Conservation (phyloP, 2,797 vertebrate genomes). For the Delichon dasypus region DNA sequence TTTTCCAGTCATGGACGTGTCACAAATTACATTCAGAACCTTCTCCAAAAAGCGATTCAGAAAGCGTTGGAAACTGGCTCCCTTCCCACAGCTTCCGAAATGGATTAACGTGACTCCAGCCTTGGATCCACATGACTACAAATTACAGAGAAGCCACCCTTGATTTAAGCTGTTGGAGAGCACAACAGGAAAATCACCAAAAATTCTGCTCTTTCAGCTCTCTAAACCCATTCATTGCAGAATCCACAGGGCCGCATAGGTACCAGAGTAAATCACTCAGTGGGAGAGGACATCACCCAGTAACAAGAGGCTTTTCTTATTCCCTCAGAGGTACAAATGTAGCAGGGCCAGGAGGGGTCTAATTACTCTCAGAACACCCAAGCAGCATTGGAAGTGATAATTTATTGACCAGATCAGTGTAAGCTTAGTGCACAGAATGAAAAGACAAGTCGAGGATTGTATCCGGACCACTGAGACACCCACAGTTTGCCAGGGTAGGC, state of each 20-base stretch:
- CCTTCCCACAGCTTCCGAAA: background rate
- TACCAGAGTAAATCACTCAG: background rate
- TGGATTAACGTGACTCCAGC: background rate
- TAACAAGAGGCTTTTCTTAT: background rate
- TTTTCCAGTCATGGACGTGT: background rate
- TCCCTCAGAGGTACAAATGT: background rate
- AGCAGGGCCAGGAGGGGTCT: background rate
- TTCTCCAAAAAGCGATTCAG: background rate
- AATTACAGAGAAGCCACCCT: background rate
- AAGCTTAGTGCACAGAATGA: background rate
- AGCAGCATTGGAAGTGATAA: conserved; percentile 11
- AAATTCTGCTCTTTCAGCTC: background rate
- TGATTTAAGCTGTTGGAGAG: background rate
- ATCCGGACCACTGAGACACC: background rate
- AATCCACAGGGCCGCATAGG: background rate
- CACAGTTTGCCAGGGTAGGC: background rate
- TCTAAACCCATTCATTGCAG: background rate
- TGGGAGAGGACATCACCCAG: background rate
- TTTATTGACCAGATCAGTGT: conserved; percentile 32
- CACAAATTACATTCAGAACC: background rate
- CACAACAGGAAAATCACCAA: background rate
- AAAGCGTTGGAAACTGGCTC: background rate
- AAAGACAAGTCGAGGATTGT: conserved; percentile 12
- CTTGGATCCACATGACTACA: background rate
- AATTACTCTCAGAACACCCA: conserved; percentile 38